Evolutionary conservation across 1,140 invertebrate genomes (phyloP).

Genomic region (Anadara kagoshimensis): DNA sequence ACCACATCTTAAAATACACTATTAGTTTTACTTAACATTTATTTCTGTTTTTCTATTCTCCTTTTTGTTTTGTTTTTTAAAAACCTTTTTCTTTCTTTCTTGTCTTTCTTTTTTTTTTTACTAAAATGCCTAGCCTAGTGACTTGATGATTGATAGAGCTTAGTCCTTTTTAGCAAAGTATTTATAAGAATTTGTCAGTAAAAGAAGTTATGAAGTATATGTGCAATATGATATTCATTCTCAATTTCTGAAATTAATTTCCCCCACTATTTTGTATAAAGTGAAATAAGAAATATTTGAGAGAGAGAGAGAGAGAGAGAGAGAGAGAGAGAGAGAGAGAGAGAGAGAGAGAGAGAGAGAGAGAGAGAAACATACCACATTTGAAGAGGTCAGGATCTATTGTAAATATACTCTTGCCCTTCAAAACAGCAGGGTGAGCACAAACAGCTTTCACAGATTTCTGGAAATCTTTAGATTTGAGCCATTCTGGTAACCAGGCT

Average conservation of each 20-base stretch:
- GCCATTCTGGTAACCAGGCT: conserved; percentile 86
- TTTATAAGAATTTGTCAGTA: too few relatives aligned
- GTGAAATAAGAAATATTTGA: background rate
- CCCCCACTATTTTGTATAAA: too few relatives aligned
- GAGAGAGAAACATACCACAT: conserved; percentile 78
- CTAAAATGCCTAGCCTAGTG: too few relatives aligned
- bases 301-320: background rate
- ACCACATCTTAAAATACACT: too few relatives aligned
- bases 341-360: background rate
- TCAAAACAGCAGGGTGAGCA: conserved; percentile 84
- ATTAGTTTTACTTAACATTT: background rate
- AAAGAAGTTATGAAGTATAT: too few relatives aligned
- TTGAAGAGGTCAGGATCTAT: conserved; percentile 83
- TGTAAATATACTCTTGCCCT: conserved; percentile 80
- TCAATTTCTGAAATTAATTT: too few relatives aligned
- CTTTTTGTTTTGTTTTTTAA: too few relatives aligned
- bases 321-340: background rate
- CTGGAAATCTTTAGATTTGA: conserved; percentile 74
- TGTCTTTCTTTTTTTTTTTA: too few relatives aligned
- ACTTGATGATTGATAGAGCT: too few relatives aligned
- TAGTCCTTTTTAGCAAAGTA: too few relatives aligned
- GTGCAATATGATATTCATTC: too few relatives aligned
- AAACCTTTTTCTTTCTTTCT: too few relatives aligned
- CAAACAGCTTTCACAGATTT: conserved; percentile 79
- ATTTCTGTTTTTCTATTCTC: background rate